Evolutionary conservation across 2,113 vertebrate species (phyloP), one percentile per base, ranked within the genome.

Genomic region (Cyprinodon brontotheroides): DNA sequence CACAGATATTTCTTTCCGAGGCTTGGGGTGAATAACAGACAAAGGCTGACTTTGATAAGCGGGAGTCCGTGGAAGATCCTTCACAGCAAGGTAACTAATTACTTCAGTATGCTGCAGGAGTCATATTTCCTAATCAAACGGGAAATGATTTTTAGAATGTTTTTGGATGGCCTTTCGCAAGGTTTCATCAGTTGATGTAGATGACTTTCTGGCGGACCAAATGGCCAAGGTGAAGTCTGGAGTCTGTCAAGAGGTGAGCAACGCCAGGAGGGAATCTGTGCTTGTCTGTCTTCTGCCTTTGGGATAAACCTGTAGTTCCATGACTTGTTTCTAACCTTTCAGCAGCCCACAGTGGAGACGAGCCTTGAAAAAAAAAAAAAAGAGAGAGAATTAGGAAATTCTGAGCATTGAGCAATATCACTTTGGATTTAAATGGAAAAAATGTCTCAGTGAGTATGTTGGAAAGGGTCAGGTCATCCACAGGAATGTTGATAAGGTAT

Each of bases 61-160:
- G 70, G 62, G 77, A 78, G 84, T 89, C 84, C 61, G 43, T 7
- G 76, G 79, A 90, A 86, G 83, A 91, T 92, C 87, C 88, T 87
- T 92, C 77, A 87, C 84, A 83, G 87, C 75, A 88, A 87, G 84
- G 81, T 86, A 87, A 83, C 89, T 92, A 93, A 94, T 93, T 93
- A 93, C 85, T 94, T 92, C 93, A 94, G 80, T 81, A 92, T 93
- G 93, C 84, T 82, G 72, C 45, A 17, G 84, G 85, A 80, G 78
- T 94, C 86, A 78, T 82, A 88, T 93, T 93, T 93, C 93, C 83
- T 95, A 92, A 93, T 93, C 87, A 90, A 89, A 91, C 84, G 86
- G 87, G 86, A 92, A 93, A 93, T 91, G 72, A 88, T 92, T 93
- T 94, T 89, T 61, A 76, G 81, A 82, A 87, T 43, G 72, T 84